phyloP scores from a whole-genome alignment of 2,888 invertebrate species.

The Marronus borbonicus region DNA sequence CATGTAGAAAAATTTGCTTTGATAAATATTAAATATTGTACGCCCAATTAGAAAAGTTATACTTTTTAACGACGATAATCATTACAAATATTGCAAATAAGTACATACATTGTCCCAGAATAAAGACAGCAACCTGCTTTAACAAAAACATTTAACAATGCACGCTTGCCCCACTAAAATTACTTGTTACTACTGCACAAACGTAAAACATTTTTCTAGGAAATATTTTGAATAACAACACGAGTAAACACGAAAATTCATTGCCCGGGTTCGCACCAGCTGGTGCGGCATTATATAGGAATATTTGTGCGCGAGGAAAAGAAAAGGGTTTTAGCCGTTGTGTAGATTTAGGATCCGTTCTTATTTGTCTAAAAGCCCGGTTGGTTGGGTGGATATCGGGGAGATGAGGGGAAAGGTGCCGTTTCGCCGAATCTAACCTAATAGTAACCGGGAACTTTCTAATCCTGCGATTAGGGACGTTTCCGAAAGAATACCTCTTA shows the following conservation, averaged over 20 bases:
- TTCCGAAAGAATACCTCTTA: slow-evolving; percentile 23
- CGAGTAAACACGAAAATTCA: neutral
- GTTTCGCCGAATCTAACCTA: slow-evolving; percentile 31
- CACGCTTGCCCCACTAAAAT: too few relatives aligned
- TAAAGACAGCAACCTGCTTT: too few relatives aligned
- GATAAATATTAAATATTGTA: too few relatives aligned
- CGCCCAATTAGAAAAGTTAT: too few relatives aligned
- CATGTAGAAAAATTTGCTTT: too few relatives aligned
- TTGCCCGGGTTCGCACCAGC: neutral
- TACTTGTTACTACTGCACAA: too few relatives aligned
- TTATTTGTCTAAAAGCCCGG: slow-evolving; percentile 9
- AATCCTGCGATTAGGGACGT: slow-evolving; percentile 34
- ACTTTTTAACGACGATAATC: too few relatives aligned
- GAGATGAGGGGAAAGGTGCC: slow-evolving; percentile 6
- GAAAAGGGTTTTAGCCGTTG: neutral
- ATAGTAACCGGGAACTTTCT: slow-evolving; percentile 32
- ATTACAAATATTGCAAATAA: too few relatives aligned
- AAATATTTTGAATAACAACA: slow-evolving; percentile 1
- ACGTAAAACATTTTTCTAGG: neutral
- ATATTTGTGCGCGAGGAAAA: neutral
- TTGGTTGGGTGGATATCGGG: neutral
- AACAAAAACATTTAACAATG: too few relatives aligned
- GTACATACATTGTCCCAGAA: too few relatives aligned
- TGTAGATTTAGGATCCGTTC: slow-evolving; percentile 10
- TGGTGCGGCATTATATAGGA: neutral